Evolutionary conservation across 2,113 vertebrate species (phyloP), one percentile per base, ranked within the genome.

Genomic region (Corythornis madagascariensis): DNA sequence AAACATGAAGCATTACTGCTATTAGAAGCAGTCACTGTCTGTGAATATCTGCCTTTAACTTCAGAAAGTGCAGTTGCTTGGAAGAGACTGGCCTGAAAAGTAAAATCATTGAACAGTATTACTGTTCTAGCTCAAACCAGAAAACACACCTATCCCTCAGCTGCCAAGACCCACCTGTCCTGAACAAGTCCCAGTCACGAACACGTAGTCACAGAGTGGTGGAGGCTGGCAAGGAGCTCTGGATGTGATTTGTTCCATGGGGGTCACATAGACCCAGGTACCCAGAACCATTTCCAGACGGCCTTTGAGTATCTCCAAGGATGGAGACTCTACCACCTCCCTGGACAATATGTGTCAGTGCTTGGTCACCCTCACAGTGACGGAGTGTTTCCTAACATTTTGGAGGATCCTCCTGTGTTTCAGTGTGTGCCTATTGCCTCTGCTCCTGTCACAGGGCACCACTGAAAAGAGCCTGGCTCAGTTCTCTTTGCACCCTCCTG

Each of bases 231-330:
- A 52, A 53, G 26, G 42, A 52, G 11, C 21, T 56, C 53, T 13
- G 20, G 20, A 43, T 2, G 29, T 43, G 15, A 47, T 3, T 29
- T 29, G 29, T 18, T 43, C 29, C 52, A 75, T 52, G 5, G 2
- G 29, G 19, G 25, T 17, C 48, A 63, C 7, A 4, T 1, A 50
- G 6, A 48, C 42, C 11, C 0, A 1, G 13, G 2, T 43, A 19
- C 10, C 15, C 13, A 25, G 29, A 7, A 47, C 7, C 29, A 48
- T 48, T 48, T 48, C 19, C 47, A 43, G 31, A 10, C 0, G 6
- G 35, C 21, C 61, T 25, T 2, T n/a, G 18, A 21, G 1, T 13
- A 50, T 10, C 29, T 78, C 12, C 16, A 33, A 31, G n/a, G 8
- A 56, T 6, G 40, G 42, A 59, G 38, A 77, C 6, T 42, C 16